Evolutionary conservation across 2,888 invertebrate species (phyloP).

Genomic region (Andrena praecox): DNA sequence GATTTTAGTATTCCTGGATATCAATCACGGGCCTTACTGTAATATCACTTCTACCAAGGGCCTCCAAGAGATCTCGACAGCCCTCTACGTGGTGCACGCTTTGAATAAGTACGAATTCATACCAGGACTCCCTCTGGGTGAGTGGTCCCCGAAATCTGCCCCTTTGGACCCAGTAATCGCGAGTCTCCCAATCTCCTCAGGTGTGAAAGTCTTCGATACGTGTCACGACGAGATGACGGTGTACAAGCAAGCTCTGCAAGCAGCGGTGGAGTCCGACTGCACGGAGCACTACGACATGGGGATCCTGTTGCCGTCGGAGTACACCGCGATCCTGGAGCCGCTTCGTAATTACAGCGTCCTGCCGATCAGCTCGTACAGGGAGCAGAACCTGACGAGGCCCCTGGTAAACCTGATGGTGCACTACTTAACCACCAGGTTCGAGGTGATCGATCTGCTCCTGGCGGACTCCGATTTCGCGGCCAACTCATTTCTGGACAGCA

Average conservation of each 20-base stretch:
- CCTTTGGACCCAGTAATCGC: background rate
- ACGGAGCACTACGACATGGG: slow-evolving; percentile 79
- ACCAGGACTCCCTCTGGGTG: slow-evolving; percentile 84
- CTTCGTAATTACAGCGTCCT: slow-evolving; percentile 76
- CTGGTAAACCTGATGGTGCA: slow-evolving; percentile 76
- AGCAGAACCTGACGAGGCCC: slow-evolving; percentile 76
- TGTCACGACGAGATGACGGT: slow-evolving; percentile 80
- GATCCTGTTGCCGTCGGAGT: slow-evolving; percentile 75
- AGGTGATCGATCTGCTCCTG: slow-evolving; percentile 76
- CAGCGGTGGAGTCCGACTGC: slow-evolving; percentile 78
- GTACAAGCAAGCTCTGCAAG: slow-evolving; percentile 79
- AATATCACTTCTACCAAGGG: slow-evolving; percentile 81
- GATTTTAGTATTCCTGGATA: slow-evolving; percentile 82
- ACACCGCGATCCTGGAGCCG: slow-evolving; percentile 74
- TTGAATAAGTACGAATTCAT: slow-evolving; percentile 83
- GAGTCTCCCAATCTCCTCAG: slow-evolving; percentile 59
- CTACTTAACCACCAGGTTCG: slow-evolving; percentile 77
- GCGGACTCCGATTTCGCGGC: slow-evolving; percentile 67
- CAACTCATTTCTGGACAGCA: slow-evolving; percentile 72
- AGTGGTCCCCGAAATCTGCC: background rate
- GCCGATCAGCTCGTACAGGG: slow-evolving; percentile 76
- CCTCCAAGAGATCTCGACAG: slow-evolving; percentile 83
- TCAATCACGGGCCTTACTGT: slow-evolving; percentile 83
- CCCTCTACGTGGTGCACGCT: slow-evolving; percentile 82
- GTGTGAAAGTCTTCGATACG: slow-evolving; percentile 82